Conservation (phyloP, 1,140 invertebrate genomes). For the Anastrepha ludens region DNA sequence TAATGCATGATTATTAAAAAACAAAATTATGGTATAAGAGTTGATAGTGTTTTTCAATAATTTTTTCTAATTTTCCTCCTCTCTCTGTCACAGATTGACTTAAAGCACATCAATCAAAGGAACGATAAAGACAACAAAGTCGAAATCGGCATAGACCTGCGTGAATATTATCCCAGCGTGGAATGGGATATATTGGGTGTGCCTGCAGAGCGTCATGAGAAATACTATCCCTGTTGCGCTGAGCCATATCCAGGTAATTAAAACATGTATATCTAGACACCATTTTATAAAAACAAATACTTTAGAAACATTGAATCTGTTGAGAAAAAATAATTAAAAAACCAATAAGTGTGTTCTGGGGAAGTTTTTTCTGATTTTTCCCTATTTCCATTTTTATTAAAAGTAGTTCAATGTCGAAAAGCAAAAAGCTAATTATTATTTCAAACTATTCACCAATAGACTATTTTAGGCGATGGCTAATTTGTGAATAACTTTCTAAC, state of each 20-base stretch:
- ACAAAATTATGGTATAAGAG: too few relatives aligned
- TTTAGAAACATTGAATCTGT: too few relatives aligned
- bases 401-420: too few relatives aligned
- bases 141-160: slow-evolving; percentile 92
- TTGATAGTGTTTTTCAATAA: too few relatives aligned
- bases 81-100: slow-evolving; percentile 82
- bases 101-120: slow-evolving; percentile 92
- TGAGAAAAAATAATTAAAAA: neutral
- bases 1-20: too few relatives aligned
- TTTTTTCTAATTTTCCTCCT: slow-evolving; percentile 21
- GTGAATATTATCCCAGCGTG: slow-evolving; percentile 95
- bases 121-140: slow-evolving; percentile 85
- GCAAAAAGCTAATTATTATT: neutral
- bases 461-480: too few relatives aligned
- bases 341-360: neutral
- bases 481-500: too few relatives aligned
- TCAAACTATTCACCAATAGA: too few relatives aligned
- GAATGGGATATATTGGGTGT: slow-evolving; percentile 99
- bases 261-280: too few relatives aligned
- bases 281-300: too few relatives aligned
- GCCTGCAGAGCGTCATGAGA: slow-evolving; percentile 90
- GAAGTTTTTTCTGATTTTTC: too few relatives aligned
- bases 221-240: slow-evolving; percentile 91
- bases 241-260: slow-evolving; percentile 88
- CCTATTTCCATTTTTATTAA: too few relatives aligned